Evolutionary conservation across 2,888 invertebrate species (phyloP).

Genomic region (Physocephala rufipes): DNA sequence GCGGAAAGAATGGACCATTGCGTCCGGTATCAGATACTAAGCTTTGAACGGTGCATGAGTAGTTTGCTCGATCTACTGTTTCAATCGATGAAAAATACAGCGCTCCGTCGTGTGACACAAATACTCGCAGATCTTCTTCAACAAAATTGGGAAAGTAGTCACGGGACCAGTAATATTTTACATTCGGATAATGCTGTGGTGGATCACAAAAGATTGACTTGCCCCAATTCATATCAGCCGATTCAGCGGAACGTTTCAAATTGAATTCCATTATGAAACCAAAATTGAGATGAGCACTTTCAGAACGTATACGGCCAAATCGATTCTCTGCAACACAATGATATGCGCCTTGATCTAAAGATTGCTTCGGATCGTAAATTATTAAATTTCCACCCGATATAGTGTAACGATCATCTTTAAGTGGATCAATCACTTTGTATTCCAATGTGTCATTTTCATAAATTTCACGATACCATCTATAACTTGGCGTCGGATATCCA

Average conservation of each 20-base stretch:
- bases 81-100: slow-evolving; percentile 95
- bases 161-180: slow-evolving; percentile 91
- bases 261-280: slow-evolving; percentile 92
- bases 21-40: slow-evolving; percentile 86
- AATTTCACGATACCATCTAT: slow-evolving; percentile 90
- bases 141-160: slow-evolving; percentile 91
- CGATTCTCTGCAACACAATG: slow-evolving; percentile 92
- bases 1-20: slow-evolving; percentile 87
- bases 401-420: slow-evolving; percentile 79
- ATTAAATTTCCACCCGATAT: slow-evolving; percentile 91
- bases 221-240: slow-evolving; percentile 92
- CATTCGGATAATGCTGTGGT: slow-evolving; percentile 88
- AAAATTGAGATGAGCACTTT: slow-evolving; percentile 87
- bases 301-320: slow-evolving; percentile 88
- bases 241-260: slow-evolving; percentile 83
- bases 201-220: slow-evolving; percentile 93
- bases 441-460: slow-evolving; percentile 81
- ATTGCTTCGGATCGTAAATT: slow-evolving; percentile 84
- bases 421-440: slow-evolving; percentile 79
- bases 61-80: slow-evolving; percentile 87
- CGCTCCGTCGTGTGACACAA: slow-evolving; percentile 93
- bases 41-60: slow-evolving; percentile 92
- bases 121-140: slow-evolving; percentile 90
- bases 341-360: slow-evolving; percentile 84
- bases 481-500: slow-evolving; percentile 89